These are phyloP conservation scores for Uropsilus gracilis DNA, from an alignment of 2,113 vertebrate species.

Conservation along the genomic window DNA sequence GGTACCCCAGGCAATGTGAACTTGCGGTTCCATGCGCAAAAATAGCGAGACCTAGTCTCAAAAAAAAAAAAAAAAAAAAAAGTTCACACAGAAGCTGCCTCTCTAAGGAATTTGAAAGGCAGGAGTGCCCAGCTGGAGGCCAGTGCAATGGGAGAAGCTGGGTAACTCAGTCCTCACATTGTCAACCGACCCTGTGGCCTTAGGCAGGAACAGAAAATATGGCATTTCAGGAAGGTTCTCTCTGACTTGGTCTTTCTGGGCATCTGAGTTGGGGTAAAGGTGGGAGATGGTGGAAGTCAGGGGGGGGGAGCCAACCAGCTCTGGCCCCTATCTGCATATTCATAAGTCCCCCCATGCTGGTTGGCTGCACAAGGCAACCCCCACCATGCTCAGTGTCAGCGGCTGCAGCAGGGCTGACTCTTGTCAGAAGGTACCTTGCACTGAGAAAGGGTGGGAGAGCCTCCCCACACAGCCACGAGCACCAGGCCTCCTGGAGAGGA, in stretches of 20 bases:
- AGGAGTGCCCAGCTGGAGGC: neutral
- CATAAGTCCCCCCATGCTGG: slow-evolving; percentile 80
- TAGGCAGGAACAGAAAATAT: neutral
- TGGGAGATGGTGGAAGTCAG: neutral
- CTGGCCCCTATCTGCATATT: slow-evolving; percentile 84
- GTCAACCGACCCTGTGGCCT: neutral
- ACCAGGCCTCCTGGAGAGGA: slow-evolving; percentile 17
- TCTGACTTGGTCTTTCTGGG: neutral
- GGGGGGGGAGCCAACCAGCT: slow-evolving; percentile 71
- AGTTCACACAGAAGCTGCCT: neutral
- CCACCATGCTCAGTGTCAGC: slow-evolving; percentile 31
- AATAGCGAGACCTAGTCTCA: too few species aligned
- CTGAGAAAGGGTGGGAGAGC: neutral
- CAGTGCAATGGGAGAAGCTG: neutral
- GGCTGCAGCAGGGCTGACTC: neutral
- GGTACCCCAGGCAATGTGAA: too few species aligned
- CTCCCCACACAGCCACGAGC: neutral
- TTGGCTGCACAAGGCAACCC: slow-evolving; percentile 81
- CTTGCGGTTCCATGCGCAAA: too few species aligned
- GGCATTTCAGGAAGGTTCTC: slow-evolving; percentile 21
- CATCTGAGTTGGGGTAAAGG: neutral
- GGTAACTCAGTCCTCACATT: neutral
- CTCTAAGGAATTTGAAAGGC: neutral
- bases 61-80: too few species aligned
- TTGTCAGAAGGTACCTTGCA: slow-evolving; percentile 12